Evolutionary conservation across 1,140 invertebrate species (phyloP).

Genomic region (Pentalonia nigronervosa): DNA sequence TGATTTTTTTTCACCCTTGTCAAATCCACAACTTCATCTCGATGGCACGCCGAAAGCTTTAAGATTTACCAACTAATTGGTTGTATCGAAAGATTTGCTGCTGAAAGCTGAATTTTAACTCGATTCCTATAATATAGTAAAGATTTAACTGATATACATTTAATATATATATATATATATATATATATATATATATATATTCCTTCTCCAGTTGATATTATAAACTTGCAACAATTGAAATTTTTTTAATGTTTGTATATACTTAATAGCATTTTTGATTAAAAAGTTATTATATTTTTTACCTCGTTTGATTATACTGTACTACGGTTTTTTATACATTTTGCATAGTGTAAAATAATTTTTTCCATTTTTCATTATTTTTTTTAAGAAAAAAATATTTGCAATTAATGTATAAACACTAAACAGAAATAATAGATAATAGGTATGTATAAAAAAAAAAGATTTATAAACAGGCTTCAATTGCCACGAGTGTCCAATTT

Average conservation of each 20-base stretch:
- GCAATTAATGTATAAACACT: not conserved
- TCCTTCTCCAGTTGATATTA: not conserved
- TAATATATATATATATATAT: not conserved
- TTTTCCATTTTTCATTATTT: not conserved
- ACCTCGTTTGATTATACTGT: not conserved
- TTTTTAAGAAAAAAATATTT: not conserved
- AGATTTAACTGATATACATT: not conserved
- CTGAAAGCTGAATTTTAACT: too few species aligned
- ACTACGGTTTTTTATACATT: not conserved
- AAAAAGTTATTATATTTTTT: not conserved
- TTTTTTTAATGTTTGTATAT: not conserved
- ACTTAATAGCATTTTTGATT: not conserved
- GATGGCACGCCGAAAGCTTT: not conserved
- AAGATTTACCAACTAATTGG: constrained; percentile 1
- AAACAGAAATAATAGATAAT: not conserved
- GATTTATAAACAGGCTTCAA: not conserved
- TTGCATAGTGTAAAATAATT: not conserved
- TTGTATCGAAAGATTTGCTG: not conserved
- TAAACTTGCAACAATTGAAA: not conserved
- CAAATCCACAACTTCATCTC: not conserved
- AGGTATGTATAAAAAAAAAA: not conserved
- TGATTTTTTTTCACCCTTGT: not conserved
- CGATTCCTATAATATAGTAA: not conserved
- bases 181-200: too few species aligned
- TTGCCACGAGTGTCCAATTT: not conserved